phyloP scores from a whole-genome alignment of 2,888 invertebrate genomes.

The Parelbella ahira region DNA sequence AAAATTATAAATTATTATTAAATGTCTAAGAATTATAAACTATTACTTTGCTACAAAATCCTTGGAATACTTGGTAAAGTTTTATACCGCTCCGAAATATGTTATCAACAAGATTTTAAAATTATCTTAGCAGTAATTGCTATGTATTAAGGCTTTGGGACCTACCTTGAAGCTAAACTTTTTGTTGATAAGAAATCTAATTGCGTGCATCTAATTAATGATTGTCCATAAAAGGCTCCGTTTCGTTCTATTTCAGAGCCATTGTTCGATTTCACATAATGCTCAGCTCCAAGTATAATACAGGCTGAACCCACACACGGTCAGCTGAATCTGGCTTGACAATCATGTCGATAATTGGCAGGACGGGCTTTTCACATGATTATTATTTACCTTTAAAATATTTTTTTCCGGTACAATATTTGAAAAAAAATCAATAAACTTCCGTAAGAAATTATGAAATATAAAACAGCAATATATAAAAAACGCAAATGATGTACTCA shows the following conservation, averaged over 20 bases:
- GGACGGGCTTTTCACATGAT: slow-evolving; percentile 7
- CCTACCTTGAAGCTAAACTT: slow-evolving; percentile 12
- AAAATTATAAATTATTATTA: too few relatives aligned
- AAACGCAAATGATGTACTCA: too few relatives aligned
- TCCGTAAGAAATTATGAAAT: too few relatives aligned
- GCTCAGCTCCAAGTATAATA: slow-evolving; percentile 21
- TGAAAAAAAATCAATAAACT: too few relatives aligned
- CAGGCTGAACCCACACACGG: slow-evolving; percentile 18
- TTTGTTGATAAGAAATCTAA: slow-evolving; percentile 20
- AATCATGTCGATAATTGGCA: neutral
- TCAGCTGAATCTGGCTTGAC: neutral
- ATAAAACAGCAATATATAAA: too few relatives aligned
- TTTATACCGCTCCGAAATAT: too few relatives aligned
- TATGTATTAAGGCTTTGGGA: slow-evolving; percentile 3
- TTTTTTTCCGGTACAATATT: too few relatives aligned
- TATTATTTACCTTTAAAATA: too few relatives aligned
- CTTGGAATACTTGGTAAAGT: too few relatives aligned
- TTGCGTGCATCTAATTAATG: slow-evolving; percentile 22
- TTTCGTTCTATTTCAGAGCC: slow-evolving; percentile 11
- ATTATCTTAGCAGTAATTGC: neutral
- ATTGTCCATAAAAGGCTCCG: slow-evolving; percentile 19
- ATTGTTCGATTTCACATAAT: slow-evolving; percentile 23
- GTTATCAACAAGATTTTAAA: too few relatives aligned
- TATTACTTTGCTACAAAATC: too few relatives aligned
- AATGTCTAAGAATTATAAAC: too few relatives aligned